Conservation (phyloP, 1,140 invertebrate species). For the Calliphora vicina region DNA sequence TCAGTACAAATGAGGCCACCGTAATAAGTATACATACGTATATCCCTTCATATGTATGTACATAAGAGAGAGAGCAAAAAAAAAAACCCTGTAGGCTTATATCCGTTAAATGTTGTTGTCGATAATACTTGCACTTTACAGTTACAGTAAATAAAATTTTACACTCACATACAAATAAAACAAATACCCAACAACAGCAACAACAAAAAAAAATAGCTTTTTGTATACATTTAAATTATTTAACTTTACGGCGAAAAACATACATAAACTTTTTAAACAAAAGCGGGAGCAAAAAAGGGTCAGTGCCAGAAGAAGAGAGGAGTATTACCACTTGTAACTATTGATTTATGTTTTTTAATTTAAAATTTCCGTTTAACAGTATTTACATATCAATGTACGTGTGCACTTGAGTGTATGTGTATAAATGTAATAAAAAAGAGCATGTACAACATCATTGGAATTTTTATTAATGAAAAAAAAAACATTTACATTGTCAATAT, state of each 20-base stretch:
- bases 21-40: no score
- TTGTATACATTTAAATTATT: not conserved
- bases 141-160: conserved; percentile 23
- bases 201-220: not conserved
- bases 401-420: not conserved
- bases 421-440: not conserved
- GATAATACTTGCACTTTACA: conserved; percentile 37
- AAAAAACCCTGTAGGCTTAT: conserved; percentile 37
- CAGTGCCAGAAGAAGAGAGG: no score
- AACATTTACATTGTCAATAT: conserved; percentile 33
- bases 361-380: conserved; percentile 62
- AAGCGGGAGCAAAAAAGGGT: not conserved
- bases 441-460: not conserved
- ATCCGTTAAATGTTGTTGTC: conserved; percentile 41
- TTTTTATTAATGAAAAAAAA: conserved; percentile 10
- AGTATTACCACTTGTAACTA: conserved; percentile 40
- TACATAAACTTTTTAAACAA: not conserved
- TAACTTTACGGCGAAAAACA: not conserved
- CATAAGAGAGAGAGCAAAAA: not conserved
- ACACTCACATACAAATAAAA: not conserved
- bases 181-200: no score
- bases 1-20: no score
- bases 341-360: conserved; percentile 64
- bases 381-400: conserved; percentile 26
- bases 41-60: no score